Evolutionary conservation across 2,113 vertebrate species (phyloP).

Genomic region (Paedocypris sp.): DNA sequence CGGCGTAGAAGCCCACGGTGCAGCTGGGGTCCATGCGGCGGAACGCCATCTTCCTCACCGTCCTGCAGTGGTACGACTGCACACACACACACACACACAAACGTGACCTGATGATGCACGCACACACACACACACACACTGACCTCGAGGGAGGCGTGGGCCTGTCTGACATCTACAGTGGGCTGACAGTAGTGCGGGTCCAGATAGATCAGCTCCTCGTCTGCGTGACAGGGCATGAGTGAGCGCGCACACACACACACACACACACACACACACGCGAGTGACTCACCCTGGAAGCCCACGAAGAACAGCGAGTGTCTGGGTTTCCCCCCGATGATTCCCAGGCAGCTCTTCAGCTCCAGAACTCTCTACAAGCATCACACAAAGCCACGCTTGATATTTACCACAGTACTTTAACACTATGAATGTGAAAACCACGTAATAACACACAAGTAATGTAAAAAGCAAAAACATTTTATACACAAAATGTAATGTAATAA

Average conservation of each 20-base stretch:
- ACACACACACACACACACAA: neutral
- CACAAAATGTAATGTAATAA: neutral
- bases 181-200: constrained; percentile 86
- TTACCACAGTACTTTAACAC: too few relatives aligned
- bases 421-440: too few relatives aligned
- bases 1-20: constrained; percentile 78
- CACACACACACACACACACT: neutral
- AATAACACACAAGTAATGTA: neutral
- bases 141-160: constrained; percentile 73
- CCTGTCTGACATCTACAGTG: constrained; percentile 62
- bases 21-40: constrained; percentile 86
- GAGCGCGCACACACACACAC: neutral
- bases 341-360: constrained; percentile 67
- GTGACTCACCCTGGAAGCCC: constrained; percentile 73
- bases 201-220: constrained; percentile 76
- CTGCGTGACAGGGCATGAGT: constrained; percentile 45
- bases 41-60: constrained; percentile 74
- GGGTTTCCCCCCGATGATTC: constrained; percentile 84
- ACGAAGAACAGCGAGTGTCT: constrained; percentile 80
- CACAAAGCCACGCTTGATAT: too few relatives aligned
- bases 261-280: neutral
- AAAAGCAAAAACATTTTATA: neutral
- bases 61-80: constrained; percentile 80
- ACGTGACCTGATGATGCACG: too few relatives aligned
- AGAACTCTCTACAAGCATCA: constrained; percentile 69